Percentiles rank a stretch among this genome's conserved stretches.
Evolutionary conservation across 1,140 invertebrate species (phyloP).

Genomic region (Dreissena polymorpha): DNA sequence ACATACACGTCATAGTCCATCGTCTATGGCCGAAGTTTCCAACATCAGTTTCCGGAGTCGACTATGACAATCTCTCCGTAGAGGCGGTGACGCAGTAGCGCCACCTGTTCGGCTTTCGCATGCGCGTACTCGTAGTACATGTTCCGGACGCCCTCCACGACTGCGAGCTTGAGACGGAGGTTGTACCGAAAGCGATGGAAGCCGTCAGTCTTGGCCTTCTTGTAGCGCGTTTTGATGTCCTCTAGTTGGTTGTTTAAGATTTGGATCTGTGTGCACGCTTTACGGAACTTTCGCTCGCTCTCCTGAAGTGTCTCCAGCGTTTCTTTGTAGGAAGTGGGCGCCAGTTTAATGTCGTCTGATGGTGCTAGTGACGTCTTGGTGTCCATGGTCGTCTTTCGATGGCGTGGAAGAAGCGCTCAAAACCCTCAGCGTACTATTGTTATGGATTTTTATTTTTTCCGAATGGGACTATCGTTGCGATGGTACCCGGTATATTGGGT

Average conservation of each 20-base stretch:
- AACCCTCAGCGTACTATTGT: too few relatives aligned
- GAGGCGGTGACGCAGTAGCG: slow-evolving; percentile 38
- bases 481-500: too few relatives aligned
- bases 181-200: slow-evolving; percentile 58
- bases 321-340: not conserved
- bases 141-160: slow-evolving; percentile 60
- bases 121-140: slow-evolving; percentile 64
- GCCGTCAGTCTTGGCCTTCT: slow-evolving; percentile 47
- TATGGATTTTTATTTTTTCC: too few relatives aligned
- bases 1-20: too few relatives aligned
- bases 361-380: too few relatives aligned
- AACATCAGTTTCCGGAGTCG: not conserved
- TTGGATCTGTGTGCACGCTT: slow-evolving; percentile 56
- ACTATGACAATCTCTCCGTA: slow-evolving; percentile 34
- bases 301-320: slow-evolving; percentile 3
- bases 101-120: slow-evolving; percentile 54
- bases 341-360: not conserved
- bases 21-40: too few relatives aligned
- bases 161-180: slow-evolving; percentile 56
- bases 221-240: slow-evolving; percentile 49
- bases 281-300: slow-evolving; percentile 53
- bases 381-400: too few relatives aligned
- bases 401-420: too few relatives aligned
- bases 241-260: slow-evolving; percentile 54
- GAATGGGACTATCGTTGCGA: too few relatives aligned